Conservation (phyloP, 1,140 invertebrate genomes). For the Zaprionus kolodkinae region DNA sequence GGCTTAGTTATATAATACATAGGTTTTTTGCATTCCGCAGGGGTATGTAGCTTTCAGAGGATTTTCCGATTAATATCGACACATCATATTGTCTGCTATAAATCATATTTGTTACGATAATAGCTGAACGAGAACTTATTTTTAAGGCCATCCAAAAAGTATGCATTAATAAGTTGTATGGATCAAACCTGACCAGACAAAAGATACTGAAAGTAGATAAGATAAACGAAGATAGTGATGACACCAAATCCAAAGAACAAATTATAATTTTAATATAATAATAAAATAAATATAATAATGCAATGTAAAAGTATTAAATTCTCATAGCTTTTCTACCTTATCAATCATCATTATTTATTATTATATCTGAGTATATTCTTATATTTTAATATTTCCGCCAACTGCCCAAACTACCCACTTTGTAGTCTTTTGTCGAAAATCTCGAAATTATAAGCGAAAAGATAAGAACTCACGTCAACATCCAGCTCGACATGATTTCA, state of each 20-base stretch:
- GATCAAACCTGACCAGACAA: background rate
- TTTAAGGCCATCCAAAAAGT: conserved; percentile 31
- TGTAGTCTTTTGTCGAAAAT: background rate
- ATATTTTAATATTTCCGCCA: background rate
- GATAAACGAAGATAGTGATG: conserved; percentile 1
- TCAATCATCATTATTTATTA: no score
- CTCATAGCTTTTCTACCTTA: no score
- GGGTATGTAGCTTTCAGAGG: background rate
- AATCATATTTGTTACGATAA: conserved; percentile 17
- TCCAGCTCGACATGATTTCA: conserved; percentile 50
- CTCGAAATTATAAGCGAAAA: conserved; percentile 30
- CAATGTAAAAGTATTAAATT: no score
- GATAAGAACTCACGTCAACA: conserved; percentile 55
- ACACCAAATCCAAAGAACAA: background rate
- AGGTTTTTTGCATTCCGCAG: background rate
- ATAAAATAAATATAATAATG: no score
- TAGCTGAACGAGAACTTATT: background rate
- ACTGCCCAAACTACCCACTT: background rate
- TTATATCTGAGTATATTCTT: no score
- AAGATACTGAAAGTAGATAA: conserved; percentile 3
- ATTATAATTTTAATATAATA: no score
- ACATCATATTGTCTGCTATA: conserved; percentile 12
- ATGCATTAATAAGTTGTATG: conserved; percentile 16
- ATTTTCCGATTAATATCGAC: conserved; percentile 4
- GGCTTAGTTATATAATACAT: conserved; percentile 16